These are phyloP conservation scores for Sericinus montela DNA, from an alignment of 2,888 invertebrate genomes.

Conservation along the genomic window DNA sequence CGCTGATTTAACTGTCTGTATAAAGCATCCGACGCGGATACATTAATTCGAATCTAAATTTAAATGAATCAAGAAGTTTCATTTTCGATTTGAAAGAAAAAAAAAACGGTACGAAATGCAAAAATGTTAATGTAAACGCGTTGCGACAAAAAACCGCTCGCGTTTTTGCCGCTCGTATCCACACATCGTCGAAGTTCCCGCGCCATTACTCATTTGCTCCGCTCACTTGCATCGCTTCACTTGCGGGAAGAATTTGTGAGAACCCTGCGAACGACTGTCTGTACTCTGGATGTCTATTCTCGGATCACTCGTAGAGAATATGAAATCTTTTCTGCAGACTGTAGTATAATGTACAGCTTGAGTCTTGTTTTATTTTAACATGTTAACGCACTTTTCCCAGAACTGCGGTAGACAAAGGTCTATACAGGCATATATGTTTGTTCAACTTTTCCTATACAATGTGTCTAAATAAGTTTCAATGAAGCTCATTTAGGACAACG, in stretches of 20 bases:
- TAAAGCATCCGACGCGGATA: neutral
- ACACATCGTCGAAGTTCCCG: slow-evolving; percentile 38
- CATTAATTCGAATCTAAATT: slow-evolving; percentile 4
- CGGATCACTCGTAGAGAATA: slow-evolving; percentile 3
- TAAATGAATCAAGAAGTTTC: slow-evolving; percentile 25
- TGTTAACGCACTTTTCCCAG: too few species aligned
- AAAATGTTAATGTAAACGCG: slow-evolving; percentile 12
- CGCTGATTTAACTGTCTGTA: slow-evolving; percentile 1
- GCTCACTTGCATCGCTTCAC: slow-evolving; percentile 52
- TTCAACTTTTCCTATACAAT: too few species aligned
- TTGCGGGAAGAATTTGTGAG: slow-evolving; percentile 14
- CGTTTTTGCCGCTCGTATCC: slow-evolving; percentile 22
- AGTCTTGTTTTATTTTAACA: too few species aligned
- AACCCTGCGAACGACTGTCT: slow-evolving; percentile 1
- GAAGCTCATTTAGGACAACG: too few species aligned
- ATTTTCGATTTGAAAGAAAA: slow-evolving; percentile 26
- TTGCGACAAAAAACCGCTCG: slow-evolving; percentile 5
- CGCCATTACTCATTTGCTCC: slow-evolving; percentile 64
- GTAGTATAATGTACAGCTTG: too few species aligned
- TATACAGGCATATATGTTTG: too few species aligned
- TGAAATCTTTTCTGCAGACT: too few species aligned
- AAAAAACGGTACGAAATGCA: slow-evolving; percentile 7
- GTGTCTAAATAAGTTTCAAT: too few species aligned
- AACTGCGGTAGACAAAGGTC: too few species aligned
- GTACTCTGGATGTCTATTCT: slow-evolving; percentile 4